These are phyloP conservation scores for Drosophila pruinosa DNA, from an alignment of 1,140 invertebrate species.

Conservation along the genomic window DNA sequence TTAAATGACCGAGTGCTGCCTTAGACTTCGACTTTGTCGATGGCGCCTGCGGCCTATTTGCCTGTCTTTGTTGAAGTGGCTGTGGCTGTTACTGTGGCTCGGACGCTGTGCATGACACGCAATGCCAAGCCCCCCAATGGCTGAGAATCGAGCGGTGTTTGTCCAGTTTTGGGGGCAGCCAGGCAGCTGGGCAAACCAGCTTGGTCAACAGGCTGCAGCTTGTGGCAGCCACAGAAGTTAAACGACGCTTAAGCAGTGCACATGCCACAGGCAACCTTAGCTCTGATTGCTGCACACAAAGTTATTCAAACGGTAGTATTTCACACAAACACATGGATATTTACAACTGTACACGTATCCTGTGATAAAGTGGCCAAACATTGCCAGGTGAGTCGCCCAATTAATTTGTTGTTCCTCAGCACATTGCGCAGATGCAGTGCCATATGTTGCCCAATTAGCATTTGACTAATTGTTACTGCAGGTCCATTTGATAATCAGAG, in stretches of 20 bases:
- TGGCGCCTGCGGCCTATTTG: slow-evolving; percentile 67
- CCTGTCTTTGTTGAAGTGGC: slow-evolving; percentile 47
- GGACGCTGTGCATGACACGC: slow-evolving; percentile 39
- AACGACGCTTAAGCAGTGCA: slow-evolving; percentile 68
- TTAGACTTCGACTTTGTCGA: slow-evolving; percentile 36
- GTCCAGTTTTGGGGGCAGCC: slow-evolving; percentile 52
- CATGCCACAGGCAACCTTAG: slow-evolving; percentile 35
- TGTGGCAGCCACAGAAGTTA: slow-evolving; percentile 64
- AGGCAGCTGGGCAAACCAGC: slow-evolving; percentile 69
- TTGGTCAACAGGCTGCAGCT: slow-evolving; percentile 48
- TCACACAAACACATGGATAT: background rate
- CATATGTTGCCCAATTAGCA: slow-evolving; percentile 37
- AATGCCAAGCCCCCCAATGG: slow-evolving; percentile 51
- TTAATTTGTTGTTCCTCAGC: slow-evolving; percentile 4
- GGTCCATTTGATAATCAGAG: slow-evolving; percentile 33
- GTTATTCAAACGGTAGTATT: slow-evolving; percentile 20
- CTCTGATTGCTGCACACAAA: slow-evolving; percentile 4
- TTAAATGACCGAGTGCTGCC: slow-evolving; percentile 25
- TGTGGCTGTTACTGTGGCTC: background rate
- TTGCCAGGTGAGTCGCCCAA: slow-evolving; percentile 27
- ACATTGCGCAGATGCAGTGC: slow-evolving; percentile 1
- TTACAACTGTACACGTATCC: background rate
- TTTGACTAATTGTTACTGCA: slow-evolving; percentile 42
- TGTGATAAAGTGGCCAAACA: slow-evolving; percentile 8
- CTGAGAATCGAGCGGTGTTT: slow-evolving; percentile 11